phyloP scores from a whole-genome alignment of 2,888 invertebrate species.

The Orchestes rusci region DNA sequence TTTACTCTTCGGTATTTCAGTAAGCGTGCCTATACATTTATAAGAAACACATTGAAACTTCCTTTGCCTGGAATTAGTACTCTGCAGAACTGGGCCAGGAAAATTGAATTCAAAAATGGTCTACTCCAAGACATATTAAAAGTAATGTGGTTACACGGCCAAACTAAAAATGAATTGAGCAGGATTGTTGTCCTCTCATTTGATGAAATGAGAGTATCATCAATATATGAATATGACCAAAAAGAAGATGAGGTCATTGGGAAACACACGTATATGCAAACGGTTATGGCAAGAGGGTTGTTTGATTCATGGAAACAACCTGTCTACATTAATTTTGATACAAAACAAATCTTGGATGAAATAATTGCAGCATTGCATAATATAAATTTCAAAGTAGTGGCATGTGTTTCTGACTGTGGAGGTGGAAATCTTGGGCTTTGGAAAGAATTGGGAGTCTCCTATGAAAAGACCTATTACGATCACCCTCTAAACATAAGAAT shows the following conservation, averaged over 20 bases:
- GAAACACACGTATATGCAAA: constrained; percentile 30
- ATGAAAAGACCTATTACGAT: not conserved
- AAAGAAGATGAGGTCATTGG: constrained; percentile 29
- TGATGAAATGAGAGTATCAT: constrained; percentile 15
- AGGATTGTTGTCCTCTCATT: constrained; percentile 9
- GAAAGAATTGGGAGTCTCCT: constrained; percentile 17
- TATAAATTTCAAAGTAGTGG: constrained; percentile 32
- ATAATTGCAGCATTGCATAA: constrained; percentile 23
- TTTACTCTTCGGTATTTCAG: constrained; percentile 26
- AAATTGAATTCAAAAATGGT: constrained; percentile 13
- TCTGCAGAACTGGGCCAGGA: constrained; percentile 24
- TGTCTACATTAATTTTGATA: constrained; percentile 31
- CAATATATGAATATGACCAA: constrained; percentile 25
- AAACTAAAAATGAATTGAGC: constrained; percentile 1
- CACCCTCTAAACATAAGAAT: constrained; percentile 22
- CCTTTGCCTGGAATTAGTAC: constrained; percentile 22
- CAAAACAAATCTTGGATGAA: constrained; percentile 23
- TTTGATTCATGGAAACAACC: constrained; percentile 29
- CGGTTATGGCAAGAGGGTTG: constrained; percentile 24
- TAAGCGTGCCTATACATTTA: constrained; percentile 21
- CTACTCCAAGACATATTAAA: constrained; percentile 6
- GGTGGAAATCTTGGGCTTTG: constrained; percentile 30
- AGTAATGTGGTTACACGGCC: constrained; percentile 5
- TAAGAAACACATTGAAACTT: constrained; percentile 24
- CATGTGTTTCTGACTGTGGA: constrained; percentile 31